These are phyloP conservation scores for Ostrea edulis DNA, from an alignment of 1,140 invertebrate species.

Conservation along the genomic window DNA sequence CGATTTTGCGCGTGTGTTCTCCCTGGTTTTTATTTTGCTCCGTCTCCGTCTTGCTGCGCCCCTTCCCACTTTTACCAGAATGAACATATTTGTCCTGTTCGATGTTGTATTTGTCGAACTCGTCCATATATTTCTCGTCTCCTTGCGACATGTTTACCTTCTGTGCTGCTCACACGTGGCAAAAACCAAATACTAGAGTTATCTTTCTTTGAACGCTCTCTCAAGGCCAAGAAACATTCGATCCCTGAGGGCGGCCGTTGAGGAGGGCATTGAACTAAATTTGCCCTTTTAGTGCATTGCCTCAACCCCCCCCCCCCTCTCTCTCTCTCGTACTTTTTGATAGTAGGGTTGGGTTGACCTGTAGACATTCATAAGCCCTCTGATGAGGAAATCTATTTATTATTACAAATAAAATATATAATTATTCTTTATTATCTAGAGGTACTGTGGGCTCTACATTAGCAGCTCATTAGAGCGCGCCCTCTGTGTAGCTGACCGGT, in stretches of 20 bases:
- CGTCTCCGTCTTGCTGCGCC: slow-evolving; percentile 71
- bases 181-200: background rate
- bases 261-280: background rate
- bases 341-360: too few species aligned
- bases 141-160: slow-evolving; percentile 39
- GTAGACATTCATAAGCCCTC: too few species aligned
- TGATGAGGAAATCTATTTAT: too few species aligned
- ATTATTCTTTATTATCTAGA: too few species aligned
- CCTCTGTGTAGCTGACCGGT: too few species aligned
- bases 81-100: slow-evolving; percentile 73
- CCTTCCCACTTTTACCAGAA: slow-evolving; percentile 73
- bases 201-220: background rate
- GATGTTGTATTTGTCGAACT: slow-evolving; percentile 73
- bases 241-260: background rate
- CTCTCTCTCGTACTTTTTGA: too few species aligned
- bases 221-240: background rate
- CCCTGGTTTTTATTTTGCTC: slow-evolving; percentile 68
- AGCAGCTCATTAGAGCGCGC: too few species aligned
- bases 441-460: too few species aligned
- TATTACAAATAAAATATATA: too few species aligned
- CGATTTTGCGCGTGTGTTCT: slow-evolving; percentile 74
- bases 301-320: background rate
- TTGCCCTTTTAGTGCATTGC: background rate
- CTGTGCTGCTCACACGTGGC: background rate
- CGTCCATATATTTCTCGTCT: slow-evolving; percentile 69